Percentiles rank a stretch among this genome's conserved stretches.
Evolutionary conservation across 2,888 invertebrate genomes (phyloP).

Genomic region (Strigamia transsilvanica): DNA sequence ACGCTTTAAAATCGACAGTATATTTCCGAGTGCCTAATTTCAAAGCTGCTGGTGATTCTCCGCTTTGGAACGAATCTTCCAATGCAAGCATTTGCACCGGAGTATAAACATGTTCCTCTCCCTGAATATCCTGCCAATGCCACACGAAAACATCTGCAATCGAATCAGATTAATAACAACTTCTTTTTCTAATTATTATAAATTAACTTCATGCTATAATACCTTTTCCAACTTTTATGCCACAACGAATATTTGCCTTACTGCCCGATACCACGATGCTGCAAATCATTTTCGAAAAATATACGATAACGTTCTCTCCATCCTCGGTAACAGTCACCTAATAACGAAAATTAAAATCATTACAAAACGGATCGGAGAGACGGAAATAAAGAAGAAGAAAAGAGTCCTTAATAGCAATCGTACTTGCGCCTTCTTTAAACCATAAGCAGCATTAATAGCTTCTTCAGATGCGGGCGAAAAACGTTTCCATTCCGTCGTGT

Average conservation of each 20-base stretch:
- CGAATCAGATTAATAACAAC: background rate
- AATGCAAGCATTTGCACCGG: background rate
- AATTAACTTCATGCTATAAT: background rate
- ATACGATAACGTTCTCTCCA: background rate
- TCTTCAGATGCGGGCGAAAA: background rate
- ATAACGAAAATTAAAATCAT: background rate
- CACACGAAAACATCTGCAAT: slow-evolving; percentile 3
- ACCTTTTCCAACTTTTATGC: background rate
- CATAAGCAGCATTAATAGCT: background rate
- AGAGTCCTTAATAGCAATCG: background rate
- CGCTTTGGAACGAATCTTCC: slow-evolving; percentile 1
- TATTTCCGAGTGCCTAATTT: slow-evolving; percentile 11
- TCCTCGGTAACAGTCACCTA: background rate
- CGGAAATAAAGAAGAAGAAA: background rate
- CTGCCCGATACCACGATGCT: background rate
- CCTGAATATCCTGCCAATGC: slow-evolving; percentile 35
- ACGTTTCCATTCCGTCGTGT: background rate
- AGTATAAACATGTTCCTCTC: background rate
- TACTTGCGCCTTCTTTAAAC: background rate
- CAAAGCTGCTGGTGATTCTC: background rate
- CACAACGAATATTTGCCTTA: background rate
- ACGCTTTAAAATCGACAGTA: background rate
- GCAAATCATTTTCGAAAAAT: background rate
- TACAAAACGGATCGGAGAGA: background rate
- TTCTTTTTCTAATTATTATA: background rate